Evolutionary conservation across 92 coral and sea anemone species (phyloP).

Genomic region (Heliopora coerulea): DNA sequence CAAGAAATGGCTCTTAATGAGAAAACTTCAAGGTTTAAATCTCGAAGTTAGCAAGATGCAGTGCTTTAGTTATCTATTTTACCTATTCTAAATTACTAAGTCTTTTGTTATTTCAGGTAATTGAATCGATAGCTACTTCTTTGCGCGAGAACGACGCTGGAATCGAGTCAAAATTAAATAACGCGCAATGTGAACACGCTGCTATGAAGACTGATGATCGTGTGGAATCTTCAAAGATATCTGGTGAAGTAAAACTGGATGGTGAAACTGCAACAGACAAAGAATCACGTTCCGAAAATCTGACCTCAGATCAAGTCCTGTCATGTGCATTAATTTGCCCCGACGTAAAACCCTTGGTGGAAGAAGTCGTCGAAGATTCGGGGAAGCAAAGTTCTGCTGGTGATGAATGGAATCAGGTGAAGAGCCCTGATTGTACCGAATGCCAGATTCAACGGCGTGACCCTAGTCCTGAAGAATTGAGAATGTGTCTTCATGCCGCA

Average conservation of each 20-base stretch:
- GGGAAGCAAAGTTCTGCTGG: background rate
- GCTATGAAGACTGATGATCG: background rate
- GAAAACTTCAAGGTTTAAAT: too few species aligned
- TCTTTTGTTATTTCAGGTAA: conserved; percentile 3
- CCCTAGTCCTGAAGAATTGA: conserved; percentile 76
- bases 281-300: background rate
- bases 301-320: too few species aligned
- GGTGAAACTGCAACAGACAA: background rate
- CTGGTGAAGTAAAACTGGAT: background rate
- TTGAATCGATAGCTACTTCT: conserved; percentile 24
- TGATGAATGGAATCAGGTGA: conserved; percentile 19
- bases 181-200: background rate
- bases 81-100: too few species aligned
- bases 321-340: too few species aligned
- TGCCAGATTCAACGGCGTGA: conserved; percentile 74
- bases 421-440: conserved; percentile 72
- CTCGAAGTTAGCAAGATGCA: too few species aligned
- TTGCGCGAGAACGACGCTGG: conserved; percentile 21
- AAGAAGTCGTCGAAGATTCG: background rate
- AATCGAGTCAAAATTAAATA: background rate
- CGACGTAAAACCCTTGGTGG: too few species aligned
- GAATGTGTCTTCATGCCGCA: conserved; percentile 90
- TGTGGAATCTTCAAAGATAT: background rate
- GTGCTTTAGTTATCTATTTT: too few species aligned
- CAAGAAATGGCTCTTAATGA: too few species aligned